Conservation (phyloP, 2,888 invertebrate genomes). For the Pyrrhia umbra region DNA sequence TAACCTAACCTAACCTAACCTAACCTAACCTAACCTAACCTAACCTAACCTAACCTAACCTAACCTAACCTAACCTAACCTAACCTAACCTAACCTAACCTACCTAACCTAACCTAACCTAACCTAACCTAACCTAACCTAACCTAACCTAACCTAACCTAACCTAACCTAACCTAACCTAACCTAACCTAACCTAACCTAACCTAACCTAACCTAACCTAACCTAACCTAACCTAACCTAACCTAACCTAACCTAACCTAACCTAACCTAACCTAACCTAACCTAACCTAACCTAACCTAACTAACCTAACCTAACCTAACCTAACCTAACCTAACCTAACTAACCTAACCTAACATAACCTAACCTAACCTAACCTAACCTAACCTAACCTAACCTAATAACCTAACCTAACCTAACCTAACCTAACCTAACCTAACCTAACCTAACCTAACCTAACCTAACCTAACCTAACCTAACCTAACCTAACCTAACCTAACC, state of each 20-base stretch:
- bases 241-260: conserved; percentile 38
- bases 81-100: conserved; percentile 39
- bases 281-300: conserved; percentile 31
- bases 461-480: conserved; percentile 50
- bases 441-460: conserved; percentile 46
- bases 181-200: conserved; percentile 39
- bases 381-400: conserved; percentile 20
- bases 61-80: conserved; percentile 38
- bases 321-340: conserved; percentile 6
- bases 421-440: conserved; percentile 46
- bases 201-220: conserved; percentile 39
- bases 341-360: conserved; percentile 29
- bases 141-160: conserved; percentile 42
- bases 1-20: conserved; percentile 52
- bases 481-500: conserved; percentile 46
- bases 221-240: conserved; percentile 40
- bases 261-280: conserved; percentile 37
- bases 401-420: conserved; percentile 35
- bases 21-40: conserved; percentile 31
- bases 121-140: conserved; percentile 41
- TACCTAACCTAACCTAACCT: conserved; percentile 45
- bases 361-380: conserved; percentile 34
- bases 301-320: conserved; percentile 26
- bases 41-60: conserved; percentile 35
- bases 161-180: conserved; percentile 44